Conservation (phyloP, 2,113 vertebrate genomes). For the Coracopsis vasa region DNA sequence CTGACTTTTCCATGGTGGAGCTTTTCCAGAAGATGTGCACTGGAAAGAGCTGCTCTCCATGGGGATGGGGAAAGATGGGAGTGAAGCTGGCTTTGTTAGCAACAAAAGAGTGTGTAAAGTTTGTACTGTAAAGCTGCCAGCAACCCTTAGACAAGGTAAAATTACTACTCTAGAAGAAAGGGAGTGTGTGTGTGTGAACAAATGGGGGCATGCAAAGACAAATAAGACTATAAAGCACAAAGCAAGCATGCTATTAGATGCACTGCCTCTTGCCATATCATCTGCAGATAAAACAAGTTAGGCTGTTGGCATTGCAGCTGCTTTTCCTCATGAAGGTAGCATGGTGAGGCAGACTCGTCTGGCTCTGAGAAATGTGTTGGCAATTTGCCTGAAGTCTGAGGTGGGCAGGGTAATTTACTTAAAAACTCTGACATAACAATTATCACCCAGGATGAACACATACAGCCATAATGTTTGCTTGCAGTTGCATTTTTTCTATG, state of each 20-base stretch:
- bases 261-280: background rate
- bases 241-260: background rate
- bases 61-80: background rate
- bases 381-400: background rate
- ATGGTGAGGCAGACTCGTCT: background rate
- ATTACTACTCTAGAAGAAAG: background rate
- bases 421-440: background rate
- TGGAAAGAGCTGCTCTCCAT: background rate
- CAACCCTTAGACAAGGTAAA: background rate
- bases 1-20: background rate
- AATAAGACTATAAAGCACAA: background rate
- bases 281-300: background rate
- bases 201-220: background rate
- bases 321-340: background rate
- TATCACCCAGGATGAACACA: background rate
- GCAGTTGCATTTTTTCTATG: background rate
- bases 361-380: background rate
- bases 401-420: background rate
- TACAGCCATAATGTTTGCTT: background rate
- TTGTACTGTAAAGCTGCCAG: background rate
- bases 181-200: background rate
- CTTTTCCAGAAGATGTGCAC: background rate
- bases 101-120: background rate
- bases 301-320: constrained; percentile 10
- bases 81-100: background rate